A percentile compares a stretch with the other conserved stretches of the same genome.
Evolutionary conservation across 2,113 vertebrate species (phyloP).

Genomic region (Sceloporus undulatus): DNA sequence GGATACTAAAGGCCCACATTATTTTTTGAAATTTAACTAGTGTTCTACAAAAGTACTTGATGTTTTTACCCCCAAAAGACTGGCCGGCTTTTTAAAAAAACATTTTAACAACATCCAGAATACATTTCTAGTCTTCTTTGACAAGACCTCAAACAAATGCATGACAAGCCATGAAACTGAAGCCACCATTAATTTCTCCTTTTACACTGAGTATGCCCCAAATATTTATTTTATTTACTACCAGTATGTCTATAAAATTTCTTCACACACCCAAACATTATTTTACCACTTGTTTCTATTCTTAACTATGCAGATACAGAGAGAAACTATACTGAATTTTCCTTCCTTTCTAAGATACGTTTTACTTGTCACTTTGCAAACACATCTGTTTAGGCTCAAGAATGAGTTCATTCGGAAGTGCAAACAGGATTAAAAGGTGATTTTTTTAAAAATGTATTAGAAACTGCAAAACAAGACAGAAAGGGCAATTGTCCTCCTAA

Average conservation of each 20-base stretch:
- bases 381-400: slow-evolving; percentile 19
- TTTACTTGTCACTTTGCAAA: slow-evolving; percentile 4
- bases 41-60: neutral
- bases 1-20: no score
- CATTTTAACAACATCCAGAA: neutral
- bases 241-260: neutral
- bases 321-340: neutral
- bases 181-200: neutral
- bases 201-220: neutral
- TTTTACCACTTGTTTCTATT: neutral
- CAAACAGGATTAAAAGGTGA: slow-evolving; percentile 20
- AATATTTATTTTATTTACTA: neutral
- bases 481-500: slow-evolving; percentile 23
- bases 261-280: neutral
- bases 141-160: neutral
- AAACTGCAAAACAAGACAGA: slow-evolving; percentile 11
- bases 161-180: neutral
- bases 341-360: neutral
- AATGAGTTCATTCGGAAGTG: slow-evolving; percentile 15
- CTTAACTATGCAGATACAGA: neutral
- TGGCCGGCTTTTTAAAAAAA: neutral
- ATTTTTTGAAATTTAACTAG: neutral
- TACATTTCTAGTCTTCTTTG: neutral
- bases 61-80: neutral
- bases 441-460: slow-evolving; percentile 12